A percentile compares a stretch with the other conserved stretches of the same genome.
These are phyloP conservation scores for Protomyctophum bolini DNA, from an alignment of 2,113 vertebrate species.

Conservation along the genomic window DNA sequence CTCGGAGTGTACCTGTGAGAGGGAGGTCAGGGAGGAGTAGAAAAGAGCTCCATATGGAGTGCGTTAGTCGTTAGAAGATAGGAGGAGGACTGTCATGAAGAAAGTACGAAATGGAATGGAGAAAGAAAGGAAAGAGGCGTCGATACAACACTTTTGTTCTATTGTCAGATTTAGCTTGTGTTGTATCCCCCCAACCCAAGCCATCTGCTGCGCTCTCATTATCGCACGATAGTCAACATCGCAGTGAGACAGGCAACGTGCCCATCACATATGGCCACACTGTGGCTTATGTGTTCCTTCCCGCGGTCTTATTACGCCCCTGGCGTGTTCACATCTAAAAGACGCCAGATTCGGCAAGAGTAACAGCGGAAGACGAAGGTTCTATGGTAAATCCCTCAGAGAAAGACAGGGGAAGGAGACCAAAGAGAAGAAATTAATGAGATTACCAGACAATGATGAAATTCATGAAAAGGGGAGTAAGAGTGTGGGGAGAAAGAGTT, in stretches of 20 bases:
- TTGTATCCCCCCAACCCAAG: neutral
- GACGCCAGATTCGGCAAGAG: slow-evolving; percentile 56
- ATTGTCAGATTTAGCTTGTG: slow-evolving; percentile 13
- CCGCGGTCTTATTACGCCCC: slow-evolving; percentile 11
- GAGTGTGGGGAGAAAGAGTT: slow-evolving; percentile 28
- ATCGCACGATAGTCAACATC: slow-evolving; percentile 60
- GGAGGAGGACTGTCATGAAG: too few relatives aligned
- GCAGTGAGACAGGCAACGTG: slow-evolving; percentile 35
- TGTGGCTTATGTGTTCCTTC: too few relatives aligned
- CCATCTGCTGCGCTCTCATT: too few relatives aligned
- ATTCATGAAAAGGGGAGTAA: slow-evolving; percentile 68
- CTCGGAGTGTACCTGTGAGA: neutral
- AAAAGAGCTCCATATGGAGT: too few relatives aligned
- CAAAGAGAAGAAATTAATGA: slow-evolving; percentile 4
- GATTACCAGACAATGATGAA: slow-evolving; percentile 68
- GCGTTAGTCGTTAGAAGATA: neutral
- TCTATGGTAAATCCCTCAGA: slow-evolving; percentile 50
- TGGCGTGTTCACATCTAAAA: slow-evolving; percentile 43
- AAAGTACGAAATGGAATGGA: neutral
- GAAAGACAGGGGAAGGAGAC: neutral
- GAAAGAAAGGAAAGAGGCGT: neutral
- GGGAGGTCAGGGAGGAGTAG: neutral
- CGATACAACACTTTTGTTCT: neutral
- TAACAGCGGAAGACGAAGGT: slow-evolving; percentile 33
- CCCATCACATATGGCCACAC: slow-evolving; percentile 23